Conservation (phyloP, 1,140 invertebrate species). For the Zophobas atratus region DNA sequence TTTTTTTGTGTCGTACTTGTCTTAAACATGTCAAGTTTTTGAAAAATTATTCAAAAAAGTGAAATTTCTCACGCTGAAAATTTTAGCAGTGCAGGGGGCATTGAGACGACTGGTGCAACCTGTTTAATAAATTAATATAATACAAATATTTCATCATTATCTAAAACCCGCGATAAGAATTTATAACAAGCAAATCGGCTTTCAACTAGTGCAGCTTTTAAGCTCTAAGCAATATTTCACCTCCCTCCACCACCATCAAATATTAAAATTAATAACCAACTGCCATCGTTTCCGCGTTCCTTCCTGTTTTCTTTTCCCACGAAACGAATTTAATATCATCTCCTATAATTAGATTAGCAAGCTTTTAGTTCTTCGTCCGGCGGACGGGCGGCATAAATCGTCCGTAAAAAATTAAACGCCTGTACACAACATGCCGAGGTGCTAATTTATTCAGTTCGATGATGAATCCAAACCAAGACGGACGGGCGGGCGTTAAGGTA, state of each 20-base stretch:
- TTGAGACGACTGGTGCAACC: no score
- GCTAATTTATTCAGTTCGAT: constrained; percentile 32
- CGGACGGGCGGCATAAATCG: constrained; percentile 4
- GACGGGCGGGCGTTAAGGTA: constrained; percentile 35
- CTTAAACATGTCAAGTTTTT: no score
- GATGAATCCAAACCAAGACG: constrained; percentile 27
- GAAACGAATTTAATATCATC: constrained; percentile 20
- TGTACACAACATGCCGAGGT: not conserved
- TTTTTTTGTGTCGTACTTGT: no score
- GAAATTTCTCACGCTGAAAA: no score
- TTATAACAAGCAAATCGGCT: constrained; percentile 17
- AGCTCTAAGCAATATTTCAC: constrained; percentile 17
- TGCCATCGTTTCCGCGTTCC: constrained; percentile 19
- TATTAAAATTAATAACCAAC: constrained; percentile 29
- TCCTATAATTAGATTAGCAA: constrained; percentile 21
- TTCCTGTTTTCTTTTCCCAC: constrained; percentile 9
- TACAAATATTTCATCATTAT: constrained; percentile 22
- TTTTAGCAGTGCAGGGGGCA: no score
- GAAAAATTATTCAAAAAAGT: no score
- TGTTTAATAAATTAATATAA: no score
- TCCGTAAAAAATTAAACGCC: not conserved
- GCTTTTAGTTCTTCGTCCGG: constrained; percentile 16
- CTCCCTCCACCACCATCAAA: constrained; percentile 8
- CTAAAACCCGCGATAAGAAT: constrained; percentile 27
- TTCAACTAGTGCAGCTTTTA: constrained; percentile 27